A percentile compares a stretch with the other conserved stretches of the same genome.
Evolutionary conservation across 2,888 invertebrate genomes (phyloP).

Genomic region (Pyrrhosoma nymphula): DNA sequence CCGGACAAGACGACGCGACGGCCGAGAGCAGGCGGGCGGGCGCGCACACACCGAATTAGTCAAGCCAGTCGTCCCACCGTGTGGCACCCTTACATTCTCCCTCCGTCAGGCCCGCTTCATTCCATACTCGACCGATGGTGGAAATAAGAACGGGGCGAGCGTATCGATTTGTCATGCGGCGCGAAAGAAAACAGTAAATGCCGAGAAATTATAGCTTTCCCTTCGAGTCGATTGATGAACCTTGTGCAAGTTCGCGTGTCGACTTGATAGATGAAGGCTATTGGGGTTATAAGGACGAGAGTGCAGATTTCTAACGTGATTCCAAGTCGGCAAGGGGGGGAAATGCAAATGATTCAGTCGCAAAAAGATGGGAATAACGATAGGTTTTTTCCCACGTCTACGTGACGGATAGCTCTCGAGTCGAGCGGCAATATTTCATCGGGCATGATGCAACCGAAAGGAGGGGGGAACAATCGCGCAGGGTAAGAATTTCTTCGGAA

Average conservation of each 20-base stretch:
- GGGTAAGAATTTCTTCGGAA: neutral
- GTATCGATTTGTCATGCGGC: slow-evolving; percentile 53
- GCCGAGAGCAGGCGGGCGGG: neutral
- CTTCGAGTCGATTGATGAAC: slow-evolving; percentile 14
- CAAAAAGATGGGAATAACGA: slow-evolving; percentile 32
- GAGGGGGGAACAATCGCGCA: neutral
- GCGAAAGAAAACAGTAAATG: slow-evolving; percentile 45
- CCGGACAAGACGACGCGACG: neutral
- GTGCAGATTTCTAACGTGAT: slow-evolving; percentile 44
- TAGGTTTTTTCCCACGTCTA: slow-evolving; percentile 17
- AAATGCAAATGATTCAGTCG: slow-evolving; percentile 46
- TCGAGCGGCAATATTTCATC: slow-evolving; percentile 1
- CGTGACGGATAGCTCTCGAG: slow-evolving; percentile 2
- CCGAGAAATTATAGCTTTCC: slow-evolving; percentile 49
- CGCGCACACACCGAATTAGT: too few relatives aligned
- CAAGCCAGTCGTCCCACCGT: too few relatives aligned
- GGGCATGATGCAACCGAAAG: neutral
- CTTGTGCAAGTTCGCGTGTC: neutral
- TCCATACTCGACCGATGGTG: neutral
- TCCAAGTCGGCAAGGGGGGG: neutral
- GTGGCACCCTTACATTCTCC: neutral
- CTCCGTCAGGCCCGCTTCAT: neutral
- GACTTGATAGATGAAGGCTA: slow-evolving; percentile 43
- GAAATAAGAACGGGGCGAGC: slow-evolving; percentile 1
- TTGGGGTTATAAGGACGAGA: slow-evolving; percentile 59